Base-by-base conservation (phyloP, 2,113 vertebrate species). In the Pelusios castaneus region DNA sequence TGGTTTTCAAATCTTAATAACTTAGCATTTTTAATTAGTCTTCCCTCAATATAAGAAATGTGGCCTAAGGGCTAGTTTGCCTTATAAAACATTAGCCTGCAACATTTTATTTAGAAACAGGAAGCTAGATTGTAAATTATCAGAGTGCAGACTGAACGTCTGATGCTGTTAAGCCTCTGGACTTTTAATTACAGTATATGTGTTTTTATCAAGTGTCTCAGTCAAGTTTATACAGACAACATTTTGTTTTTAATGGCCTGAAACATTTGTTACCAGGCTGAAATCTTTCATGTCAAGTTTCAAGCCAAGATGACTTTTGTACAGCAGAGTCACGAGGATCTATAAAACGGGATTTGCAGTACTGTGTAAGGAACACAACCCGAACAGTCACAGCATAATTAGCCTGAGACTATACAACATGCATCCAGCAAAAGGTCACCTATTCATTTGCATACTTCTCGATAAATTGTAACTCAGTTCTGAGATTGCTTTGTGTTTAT, bases 301-400 rank as follows among this genome's bases (percentile, higher is more conserved):
- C 55, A 34, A 84, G 12, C 2, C 79, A 75, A 52, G 60, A 1
- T 38, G 3, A 29, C 85, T 34, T 60, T 70, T 77, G n/a, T 21
- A 31, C 43, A 67, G 63, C 49, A 63, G 29, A 55, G 27, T 91
- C 67, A 63, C 81, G 70, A 1, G 1, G n/a, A 67, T 63, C 47
- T 38, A 52, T 73, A 63, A 3, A 47, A 84, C 38, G 56, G 5
- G 24, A 14, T 17, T 52, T 25, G 56, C 9, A 29, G 6, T 78
- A 31, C 21, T 70, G 0, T 4, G 19, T 34, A 3, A 1, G 3
- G 1, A 1, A 4, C 54, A 29, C 29, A 55, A 22, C 2, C 54
- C 43, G 29, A 10, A 38, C 19, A 43, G 19, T 49, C 29, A 38
- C 1, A 13, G 38, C 47, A 13, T 60, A 73, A n/a, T 24, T 47